Percentiles rank a stretch among this genome's conserved stretches.
These are phyloP conservation scores for Rhysida immarginata DNA, from an alignment of 1,140 invertebrate genomes.

Conservation along the genomic window DNA sequence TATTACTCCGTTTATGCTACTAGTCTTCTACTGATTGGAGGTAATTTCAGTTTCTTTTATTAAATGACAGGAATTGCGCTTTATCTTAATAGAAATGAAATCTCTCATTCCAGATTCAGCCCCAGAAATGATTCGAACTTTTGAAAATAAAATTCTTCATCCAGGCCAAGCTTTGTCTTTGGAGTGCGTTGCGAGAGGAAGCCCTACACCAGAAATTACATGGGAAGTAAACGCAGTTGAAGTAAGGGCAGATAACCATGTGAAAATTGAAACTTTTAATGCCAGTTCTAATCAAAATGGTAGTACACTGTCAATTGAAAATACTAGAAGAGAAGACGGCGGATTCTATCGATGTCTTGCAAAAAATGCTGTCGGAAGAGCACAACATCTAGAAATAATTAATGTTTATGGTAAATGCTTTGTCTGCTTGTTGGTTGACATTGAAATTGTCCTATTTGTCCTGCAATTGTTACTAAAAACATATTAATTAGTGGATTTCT, in stretches of 20 bases:
- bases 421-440: not conserved
- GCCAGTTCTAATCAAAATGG: too few species aligned
- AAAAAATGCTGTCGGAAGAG: not conserved
- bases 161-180: not conserved
- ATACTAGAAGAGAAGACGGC: not conserved
- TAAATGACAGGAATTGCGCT: too few species aligned
- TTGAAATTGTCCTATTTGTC: too few species aligned
- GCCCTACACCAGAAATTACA: not conserved
- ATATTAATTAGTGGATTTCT: too few species aligned
- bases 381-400: not conserved
- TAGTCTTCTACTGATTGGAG: not conserved
- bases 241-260: too few species aligned
- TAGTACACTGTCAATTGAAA: too few species aligned
- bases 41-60: too few species aligned
- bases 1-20: not conserved
- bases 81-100: too few species aligned
- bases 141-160: not conserved
- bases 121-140: not conserved
- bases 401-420: not conserved
- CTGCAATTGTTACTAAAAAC: too few species aligned
- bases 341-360: not conserved
- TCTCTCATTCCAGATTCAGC: not conserved
- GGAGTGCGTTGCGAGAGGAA: not conserved
- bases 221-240: not conserved
- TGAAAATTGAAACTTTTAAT: too few species aligned